Evolutionary conservation across 1,140 invertebrate species (phyloP), one percentile per base, ranked within the genome.

Genomic region (Eriosoma lanigerum): DNA sequence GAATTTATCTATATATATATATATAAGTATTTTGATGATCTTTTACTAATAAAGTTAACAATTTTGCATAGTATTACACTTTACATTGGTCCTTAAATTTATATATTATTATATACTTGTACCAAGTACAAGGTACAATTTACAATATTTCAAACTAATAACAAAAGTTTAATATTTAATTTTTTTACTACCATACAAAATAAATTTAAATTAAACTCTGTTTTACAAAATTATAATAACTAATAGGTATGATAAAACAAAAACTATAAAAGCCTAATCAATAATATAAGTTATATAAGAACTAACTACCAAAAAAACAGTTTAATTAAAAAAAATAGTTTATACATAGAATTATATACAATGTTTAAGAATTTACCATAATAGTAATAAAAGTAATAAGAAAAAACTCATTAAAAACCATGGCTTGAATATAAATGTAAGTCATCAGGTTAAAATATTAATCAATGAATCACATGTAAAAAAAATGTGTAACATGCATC

Each of bases 271-370:
- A 58, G 8, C 32, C 13, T 26, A 17, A 68, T 46, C 5, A 44
- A 24, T 48, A 17, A 48, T 48, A 68, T 68, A 1, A 68, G 21
- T 68, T 15, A 44, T 8, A 48, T 10, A n/a, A 68, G 38, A 68
- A 68, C 21, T 68, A 10, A 24, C 3, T n/a, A n/a, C n/a, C n/a
- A n/a, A 68, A n/a, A 68, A 68, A 68, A 68, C 2, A 68, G 6
- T 68, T 48, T 26, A 68, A 48, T 24, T 66, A 66, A 21, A 68
- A 68, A 48, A 44, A 68, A 68, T 24, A 68, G 29, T 50, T 72
- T 72, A 72, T 52, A 52, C 24, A 52, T 29, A 72, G 12, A 52
- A 72, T 52, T 52, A 72, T 52, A 32, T 72, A 72, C 46, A 72
- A 70, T 19, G 3, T 70, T 26, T 6, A 70, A n/a, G 24, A 52